Percentiles rank a stretch among this genome's conserved stretches.
Conservation (phyloP, 2,797 vertebrate genomes). For the Orestias chungarensis region DNA sequence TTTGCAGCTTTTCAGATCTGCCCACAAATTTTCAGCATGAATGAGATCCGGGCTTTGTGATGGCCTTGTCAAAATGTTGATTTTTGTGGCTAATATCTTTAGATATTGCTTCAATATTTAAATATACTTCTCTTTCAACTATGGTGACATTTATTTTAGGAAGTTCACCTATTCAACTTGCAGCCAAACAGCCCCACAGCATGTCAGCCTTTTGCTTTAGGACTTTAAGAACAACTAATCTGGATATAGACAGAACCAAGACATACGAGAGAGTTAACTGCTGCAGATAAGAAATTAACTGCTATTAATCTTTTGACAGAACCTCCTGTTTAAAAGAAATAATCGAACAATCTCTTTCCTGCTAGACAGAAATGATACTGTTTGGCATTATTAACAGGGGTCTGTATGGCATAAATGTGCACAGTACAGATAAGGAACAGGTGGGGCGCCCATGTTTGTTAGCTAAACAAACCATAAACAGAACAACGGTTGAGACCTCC, state of each 20-base stretch:
- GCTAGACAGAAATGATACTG: constrained; percentile 6
- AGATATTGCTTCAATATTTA: no score
- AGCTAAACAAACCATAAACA: constrained; percentile 70
- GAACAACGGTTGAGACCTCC: constrained; percentile 58
- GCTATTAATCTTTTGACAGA: background rate
- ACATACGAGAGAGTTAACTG: background rate
- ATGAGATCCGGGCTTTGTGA: no score
- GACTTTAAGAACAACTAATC: background rate
- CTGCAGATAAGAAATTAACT: background rate
- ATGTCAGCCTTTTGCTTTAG: no score
- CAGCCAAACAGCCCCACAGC: no score
- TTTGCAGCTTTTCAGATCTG: no score
- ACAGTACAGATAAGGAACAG: constrained; percentile 69
- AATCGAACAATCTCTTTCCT: background rate
- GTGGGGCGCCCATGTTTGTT: constrained; percentile 64
- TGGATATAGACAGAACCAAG: background rate
- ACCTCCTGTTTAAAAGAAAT: background rate
- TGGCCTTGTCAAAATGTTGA: no score
- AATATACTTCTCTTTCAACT: no score
- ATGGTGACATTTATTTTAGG: no score
- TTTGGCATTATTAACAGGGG: constrained; percentile 11
- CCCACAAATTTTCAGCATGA: no score
- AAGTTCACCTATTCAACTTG: no score
- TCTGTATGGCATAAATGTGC: background rate
- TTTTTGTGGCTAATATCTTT: no score